These are phyloP conservation scores for Temnothorax unifasciatus DNA, from an alignment of 2,888 invertebrate genomes.

Conservation along the genomic window DNA sequence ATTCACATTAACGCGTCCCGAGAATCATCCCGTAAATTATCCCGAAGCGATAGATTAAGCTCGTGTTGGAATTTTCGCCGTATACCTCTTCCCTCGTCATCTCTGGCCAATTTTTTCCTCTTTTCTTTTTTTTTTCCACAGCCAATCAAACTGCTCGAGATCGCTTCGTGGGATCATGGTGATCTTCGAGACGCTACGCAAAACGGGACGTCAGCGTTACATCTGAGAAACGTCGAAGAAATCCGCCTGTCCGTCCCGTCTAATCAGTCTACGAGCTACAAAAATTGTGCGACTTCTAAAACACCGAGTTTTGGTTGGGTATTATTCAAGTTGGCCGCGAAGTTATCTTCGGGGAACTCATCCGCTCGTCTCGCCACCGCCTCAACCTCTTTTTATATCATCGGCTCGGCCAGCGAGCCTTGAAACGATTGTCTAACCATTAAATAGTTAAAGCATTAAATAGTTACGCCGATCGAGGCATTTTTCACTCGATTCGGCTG, in stretches of 20 bases:
- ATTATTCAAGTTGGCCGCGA: constrained; percentile 66
- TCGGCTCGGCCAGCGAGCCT: constrained; percentile 83
- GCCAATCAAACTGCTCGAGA: neutral
- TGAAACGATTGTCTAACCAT: constrained; percentile 67
- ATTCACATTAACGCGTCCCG: constrained; percentile 34
- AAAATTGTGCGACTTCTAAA: constrained; percentile 82
- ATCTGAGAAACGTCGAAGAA: constrained; percentile 62
- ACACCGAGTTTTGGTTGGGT: constrained; percentile 77
- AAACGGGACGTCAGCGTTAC: constrained; percentile 63
- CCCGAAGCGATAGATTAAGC: constrained; percentile 16
- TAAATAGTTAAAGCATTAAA: constrained; percentile 58
- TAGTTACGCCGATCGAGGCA: constrained; percentile 46
- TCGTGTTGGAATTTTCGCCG: neutral
- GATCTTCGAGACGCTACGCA: constrained; percentile 51
- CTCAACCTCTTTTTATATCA: constrained; percentile 33
- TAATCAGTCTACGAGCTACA: constrained; percentile 79
- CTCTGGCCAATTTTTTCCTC: neutral
- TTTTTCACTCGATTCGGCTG: constrained; percentile 44
- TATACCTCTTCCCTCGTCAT: neutral
- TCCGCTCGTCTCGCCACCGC: constrained; percentile 53
- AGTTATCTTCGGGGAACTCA: constrained; percentile 45
- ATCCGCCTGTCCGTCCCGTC: constrained; percentile 53
- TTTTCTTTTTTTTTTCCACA: neutral
- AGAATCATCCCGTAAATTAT: constrained; percentile 33
- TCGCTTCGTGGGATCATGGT: constrained; percentile 27